Percentiles rank a stretch among this genome's conserved stretches.
Evolutionary conservation across 2,113 vertebrate genomes (phyloP).

Genomic region (Polyodon spathula): DNA sequence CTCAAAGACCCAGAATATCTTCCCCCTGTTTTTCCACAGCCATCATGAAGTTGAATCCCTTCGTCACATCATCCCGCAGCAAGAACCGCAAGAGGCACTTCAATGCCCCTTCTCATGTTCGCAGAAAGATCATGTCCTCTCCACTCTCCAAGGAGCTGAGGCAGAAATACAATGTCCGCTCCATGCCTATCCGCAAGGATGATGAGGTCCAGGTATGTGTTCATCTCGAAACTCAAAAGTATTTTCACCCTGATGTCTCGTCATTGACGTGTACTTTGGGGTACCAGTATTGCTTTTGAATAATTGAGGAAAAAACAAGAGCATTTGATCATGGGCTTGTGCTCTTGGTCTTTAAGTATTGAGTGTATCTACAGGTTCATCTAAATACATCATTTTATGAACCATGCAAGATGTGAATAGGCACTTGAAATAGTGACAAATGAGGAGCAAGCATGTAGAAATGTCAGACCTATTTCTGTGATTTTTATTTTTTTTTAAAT

Average conservation of each 20-base stretch:
- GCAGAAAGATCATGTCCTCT: constrained; percentile 89
- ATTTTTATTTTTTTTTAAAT: not conserved
- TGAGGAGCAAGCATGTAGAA: too few species aligned
- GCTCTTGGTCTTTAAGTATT: rapidly evolving
- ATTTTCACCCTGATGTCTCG: rapidly evolving
- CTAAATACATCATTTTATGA: too few species aligned
- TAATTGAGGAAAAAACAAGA: not conserved
- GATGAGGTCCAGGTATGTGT: constrained; percentile 80
- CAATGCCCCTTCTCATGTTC: constrained; percentile 83
- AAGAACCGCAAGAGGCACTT: constrained; percentile 89
- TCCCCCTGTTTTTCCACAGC: constrained; percentile 23
- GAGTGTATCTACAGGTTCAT: too few species aligned
- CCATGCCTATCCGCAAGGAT: constrained; percentile 88
- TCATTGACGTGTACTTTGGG: not conserved
- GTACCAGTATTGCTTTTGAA: rapidly evolving
- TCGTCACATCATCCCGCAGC: constrained; percentile 82
- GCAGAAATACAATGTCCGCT: constrained; percentile 85
- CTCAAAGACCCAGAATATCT: not conserved
- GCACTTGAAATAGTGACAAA: too few species aligned
- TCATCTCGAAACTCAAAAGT: rapidly evolving
- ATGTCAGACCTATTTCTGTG: not conserved
- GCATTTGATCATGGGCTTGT: rapidly evolving
- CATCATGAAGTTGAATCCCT: constrained; percentile 86
- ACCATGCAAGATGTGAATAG: too few species aligned
- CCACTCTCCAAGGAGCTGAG: constrained; percentile 84